phyloP scores from a whole-genome alignment of 2,888 invertebrate species.

The Parelbella ahira region DNA sequence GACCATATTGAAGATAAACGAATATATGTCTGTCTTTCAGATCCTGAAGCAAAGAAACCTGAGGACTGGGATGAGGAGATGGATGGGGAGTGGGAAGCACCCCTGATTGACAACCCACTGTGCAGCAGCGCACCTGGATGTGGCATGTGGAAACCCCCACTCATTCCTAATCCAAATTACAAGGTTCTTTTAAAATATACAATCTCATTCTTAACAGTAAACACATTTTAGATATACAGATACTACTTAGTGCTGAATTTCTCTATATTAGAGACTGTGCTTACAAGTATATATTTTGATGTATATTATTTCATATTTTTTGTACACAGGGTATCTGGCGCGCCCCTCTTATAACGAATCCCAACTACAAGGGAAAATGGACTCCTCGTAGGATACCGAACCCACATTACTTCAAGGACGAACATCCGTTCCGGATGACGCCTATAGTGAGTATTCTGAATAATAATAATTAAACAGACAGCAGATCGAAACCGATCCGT shows the following conservation, averaged over 20 bases:
- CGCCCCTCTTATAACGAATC: constrained; percentile 93
- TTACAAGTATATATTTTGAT: too few relatives aligned
- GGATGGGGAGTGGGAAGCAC: constrained; percentile 99
- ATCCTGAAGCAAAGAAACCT: constrained; percentile 92
- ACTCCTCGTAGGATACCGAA: constrained; percentile 91
- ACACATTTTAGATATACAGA: too few relatives aligned
- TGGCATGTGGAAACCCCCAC: constrained; percentile 92
- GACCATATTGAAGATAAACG: too few relatives aligned
- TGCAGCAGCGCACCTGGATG: constrained; percentile 92
- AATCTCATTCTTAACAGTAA: too few relatives aligned
- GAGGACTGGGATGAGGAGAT: constrained; percentile 98
- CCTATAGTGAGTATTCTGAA: constrained; percentile 93
- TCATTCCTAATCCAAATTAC: constrained; percentile 93
- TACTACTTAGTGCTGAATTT: too few relatives aligned
- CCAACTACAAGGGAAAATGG: constrained; percentile 98
- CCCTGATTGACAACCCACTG: constrained; percentile 92
- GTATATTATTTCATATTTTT: too few relatives aligned
- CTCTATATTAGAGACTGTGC: too few relatives aligned
- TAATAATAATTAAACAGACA: too few relatives aligned
- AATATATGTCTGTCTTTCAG: too few relatives aligned
- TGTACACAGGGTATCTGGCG: constrained; percentile 95
- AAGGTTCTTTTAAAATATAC: too few relatives aligned
- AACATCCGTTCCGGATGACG: constrained; percentile 93
- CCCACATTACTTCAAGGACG: constrained; percentile 95
- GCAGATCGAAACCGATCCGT: too few relatives aligned